Percentiles rank a stretch among this genome's conserved stretches.
Conservation (phyloP, 92 coral and sea anemone species). For the Siderastrea siderea region DNA sequence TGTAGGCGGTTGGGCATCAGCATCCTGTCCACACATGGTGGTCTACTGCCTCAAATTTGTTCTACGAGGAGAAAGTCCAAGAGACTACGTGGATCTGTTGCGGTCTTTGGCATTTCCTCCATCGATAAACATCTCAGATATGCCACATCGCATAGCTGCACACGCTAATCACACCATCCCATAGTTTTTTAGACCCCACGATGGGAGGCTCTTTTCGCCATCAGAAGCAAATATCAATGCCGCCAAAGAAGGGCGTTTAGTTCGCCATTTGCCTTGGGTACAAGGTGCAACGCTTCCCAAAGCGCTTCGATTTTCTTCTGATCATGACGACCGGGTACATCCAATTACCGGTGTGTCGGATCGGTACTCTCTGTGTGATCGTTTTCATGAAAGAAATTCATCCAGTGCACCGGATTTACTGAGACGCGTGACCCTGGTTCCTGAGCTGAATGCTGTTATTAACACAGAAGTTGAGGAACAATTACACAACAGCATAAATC, state of each 20-base stretch:
- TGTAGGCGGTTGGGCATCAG: conserved; percentile 79
- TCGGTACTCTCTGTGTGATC: conserved; percentile 46
- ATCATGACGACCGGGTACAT: conserved; percentile 14
- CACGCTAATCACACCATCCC: conserved; percentile 50
- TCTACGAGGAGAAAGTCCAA: conserved; percentile 66
- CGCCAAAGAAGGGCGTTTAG: conserved; percentile 47
- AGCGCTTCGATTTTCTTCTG: not conserved
- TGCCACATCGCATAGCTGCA: conserved; percentile 63
- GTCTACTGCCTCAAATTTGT: conserved; percentile 72
- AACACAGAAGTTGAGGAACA: conserved; percentile 65
- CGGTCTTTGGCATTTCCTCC: conserved; percentile 62
- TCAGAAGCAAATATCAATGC: conserved; percentile 32
- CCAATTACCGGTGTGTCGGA: conserved; percentile 55
- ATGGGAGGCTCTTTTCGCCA: conserved; percentile 45
- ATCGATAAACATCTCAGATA: conserved; percentile 51
- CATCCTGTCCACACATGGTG: conserved; percentile 68
- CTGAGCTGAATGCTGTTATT: conserved; percentile 56
- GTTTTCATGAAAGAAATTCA: conserved; percentile 66
- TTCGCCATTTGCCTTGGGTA: conserved; percentile 38
- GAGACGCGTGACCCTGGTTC: conserved; percentile 51
- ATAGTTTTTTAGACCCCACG: conserved; percentile 36
- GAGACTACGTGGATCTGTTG: conserved; percentile 61
- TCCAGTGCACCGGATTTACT: conserved; percentile 40
- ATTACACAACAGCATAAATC: conserved; percentile 48
- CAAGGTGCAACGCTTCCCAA: not conserved